These are phyloP conservation scores for Psittacara wagleri DNA, from an alignment of 2,113 vertebrate genomes.

Conservation along the genomic window DNA sequence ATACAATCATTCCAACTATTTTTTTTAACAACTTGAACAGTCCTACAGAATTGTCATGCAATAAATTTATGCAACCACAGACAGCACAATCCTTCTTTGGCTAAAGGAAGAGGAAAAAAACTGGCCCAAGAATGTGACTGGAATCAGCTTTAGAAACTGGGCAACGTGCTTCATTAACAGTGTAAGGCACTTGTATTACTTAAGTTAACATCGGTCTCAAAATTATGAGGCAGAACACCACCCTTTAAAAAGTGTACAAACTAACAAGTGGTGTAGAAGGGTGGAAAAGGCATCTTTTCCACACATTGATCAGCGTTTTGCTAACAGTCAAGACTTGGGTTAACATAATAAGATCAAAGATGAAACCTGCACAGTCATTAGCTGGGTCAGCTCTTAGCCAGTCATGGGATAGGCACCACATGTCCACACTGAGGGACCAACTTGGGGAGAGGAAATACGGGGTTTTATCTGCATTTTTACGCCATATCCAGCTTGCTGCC, in stretches of 20 bases:
- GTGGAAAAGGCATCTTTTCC: neutral
- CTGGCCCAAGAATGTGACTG: neutral
- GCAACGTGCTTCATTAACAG: neutral
- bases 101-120: neutral
- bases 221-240: neutral
- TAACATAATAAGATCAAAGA: neutral
- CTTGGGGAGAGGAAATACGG: neutral
- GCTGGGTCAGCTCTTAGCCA: neutral
- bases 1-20: neutral
- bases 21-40: neutral
- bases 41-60: neutral
- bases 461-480: neutral
- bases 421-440: neutral
- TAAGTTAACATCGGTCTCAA: neutral
- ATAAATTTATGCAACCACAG: neutral
- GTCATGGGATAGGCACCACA: neutral
- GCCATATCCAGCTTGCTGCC: neutral
- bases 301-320: neutral
- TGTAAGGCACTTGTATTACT: neutral
- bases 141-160: neutral
- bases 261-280: rapidly evolving
- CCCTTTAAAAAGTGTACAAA: neutral
- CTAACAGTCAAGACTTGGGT: neutral
- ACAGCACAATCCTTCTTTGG: neutral
- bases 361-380: neutral